Evolutionary conservation across 2,888 invertebrate genomes (phyloP).

Genomic region (Drosophila robusta): DNA sequence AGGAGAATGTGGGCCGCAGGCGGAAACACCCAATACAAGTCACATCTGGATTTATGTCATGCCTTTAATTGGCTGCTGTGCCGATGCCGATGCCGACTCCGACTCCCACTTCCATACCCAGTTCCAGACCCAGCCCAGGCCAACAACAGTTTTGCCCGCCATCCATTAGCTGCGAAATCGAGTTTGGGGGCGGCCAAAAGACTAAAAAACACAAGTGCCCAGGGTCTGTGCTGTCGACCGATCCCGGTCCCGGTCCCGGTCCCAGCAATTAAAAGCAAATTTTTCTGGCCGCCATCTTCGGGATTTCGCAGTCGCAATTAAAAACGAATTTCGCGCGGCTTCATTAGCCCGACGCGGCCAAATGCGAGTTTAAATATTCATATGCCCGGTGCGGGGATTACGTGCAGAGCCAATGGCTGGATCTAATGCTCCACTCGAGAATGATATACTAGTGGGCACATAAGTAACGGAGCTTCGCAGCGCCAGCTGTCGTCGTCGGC

Average conservation of each 20-base stretch:
- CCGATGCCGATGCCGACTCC: constrained; percentile 55
- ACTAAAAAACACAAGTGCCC: constrained; percentile 75
- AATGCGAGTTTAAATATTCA: constrained; percentile 71
- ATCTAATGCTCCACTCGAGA: constrained; percentile 32
- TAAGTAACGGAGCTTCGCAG: constrained; percentile 30
- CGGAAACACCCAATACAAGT: constrained; percentile 85
- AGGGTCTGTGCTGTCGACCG: constrained; percentile 2
- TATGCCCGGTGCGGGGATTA: constrained; percentile 47
- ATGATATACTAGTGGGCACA: constrained; percentile 34
- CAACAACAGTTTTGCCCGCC: constrained; percentile 52
- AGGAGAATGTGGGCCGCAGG: constrained; percentile 80
- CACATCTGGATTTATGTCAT: constrained; percentile 85
- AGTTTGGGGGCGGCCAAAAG: constrained; percentile 62
- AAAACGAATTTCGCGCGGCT: constrained; percentile 81
- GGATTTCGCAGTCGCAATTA: constrained; percentile 73
- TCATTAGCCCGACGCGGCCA: constrained; percentile 65
- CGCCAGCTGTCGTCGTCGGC: constrained; percentile 66
- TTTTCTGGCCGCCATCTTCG: constrained; percentile 77
- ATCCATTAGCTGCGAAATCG: constrained; percentile 79
- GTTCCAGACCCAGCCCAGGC: constrained; percentile 21
- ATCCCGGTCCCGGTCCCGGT: not conserved
- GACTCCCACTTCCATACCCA: constrained; percentile 4
- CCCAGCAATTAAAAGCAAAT: constrained; percentile 79
- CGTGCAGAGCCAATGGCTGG: constrained; percentile 16
- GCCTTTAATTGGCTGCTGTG: constrained; percentile 85